Percentiles rank a stretch among this genome's conserved stretches.
phyloP scores from a whole-genome alignment of 2,113 vertebrate species.

The Aplodontia rufa region DNA sequence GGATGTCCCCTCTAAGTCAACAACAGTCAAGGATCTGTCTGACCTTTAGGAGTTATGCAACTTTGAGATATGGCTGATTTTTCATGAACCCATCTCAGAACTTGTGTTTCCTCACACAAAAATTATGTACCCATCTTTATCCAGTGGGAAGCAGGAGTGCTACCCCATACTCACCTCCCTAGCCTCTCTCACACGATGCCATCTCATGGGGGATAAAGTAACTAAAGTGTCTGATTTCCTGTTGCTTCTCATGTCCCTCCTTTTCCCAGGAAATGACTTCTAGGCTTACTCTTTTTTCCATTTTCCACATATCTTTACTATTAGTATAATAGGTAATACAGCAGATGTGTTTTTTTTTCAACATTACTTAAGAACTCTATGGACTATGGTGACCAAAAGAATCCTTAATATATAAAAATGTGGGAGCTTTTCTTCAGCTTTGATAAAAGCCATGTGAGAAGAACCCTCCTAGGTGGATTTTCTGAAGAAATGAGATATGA shows the following conservation, averaged over 20 bases:
- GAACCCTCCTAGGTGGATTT: background rate
- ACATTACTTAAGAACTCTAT: background rate
- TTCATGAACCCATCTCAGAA: background rate
- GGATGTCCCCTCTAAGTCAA: background rate
- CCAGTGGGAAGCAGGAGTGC: background rate
- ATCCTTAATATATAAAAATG: background rate
- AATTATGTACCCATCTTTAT: background rate
- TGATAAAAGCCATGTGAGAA: background rate
- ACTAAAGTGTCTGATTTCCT: background rate
- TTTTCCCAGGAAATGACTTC: background rate
- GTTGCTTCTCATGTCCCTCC: too few relatives aligned
- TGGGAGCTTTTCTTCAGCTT: background rate
- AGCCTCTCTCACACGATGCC: background rate
- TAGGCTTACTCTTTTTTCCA: background rate
- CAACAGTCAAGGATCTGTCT: background rate
- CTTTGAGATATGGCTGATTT: background rate
- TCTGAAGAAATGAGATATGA: background rate
- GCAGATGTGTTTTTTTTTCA: background rate
- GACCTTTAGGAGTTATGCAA: background rate
- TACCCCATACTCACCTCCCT: background rate
- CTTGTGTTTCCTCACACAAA: background rate
- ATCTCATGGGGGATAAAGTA: background rate
- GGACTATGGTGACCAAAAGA: background rate
- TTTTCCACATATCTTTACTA: background rate
- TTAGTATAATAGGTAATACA: background rate